Percentiles rank a stretch among this genome's conserved stretches.
Conservation (phyloP, 2,888 invertebrate genomes). For the Ditula angustiorana region DNA sequence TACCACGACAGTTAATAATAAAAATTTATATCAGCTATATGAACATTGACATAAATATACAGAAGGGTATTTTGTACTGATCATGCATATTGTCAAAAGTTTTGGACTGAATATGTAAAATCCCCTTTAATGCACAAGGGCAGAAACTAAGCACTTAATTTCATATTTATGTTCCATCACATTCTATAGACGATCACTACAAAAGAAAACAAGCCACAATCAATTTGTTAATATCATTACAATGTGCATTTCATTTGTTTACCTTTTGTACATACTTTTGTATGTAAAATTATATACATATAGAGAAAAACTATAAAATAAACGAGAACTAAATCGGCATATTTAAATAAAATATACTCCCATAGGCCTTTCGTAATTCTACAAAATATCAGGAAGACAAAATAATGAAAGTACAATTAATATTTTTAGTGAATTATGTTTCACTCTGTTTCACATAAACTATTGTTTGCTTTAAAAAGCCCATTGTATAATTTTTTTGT, state of each 20-base stretch:
- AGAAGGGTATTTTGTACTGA: neutral
- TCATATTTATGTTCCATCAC: constrained; percentile 16
- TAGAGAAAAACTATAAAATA: constrained; percentile 49
- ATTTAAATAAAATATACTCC: constrained; percentile 47
- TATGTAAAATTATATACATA: constrained; percentile 49
- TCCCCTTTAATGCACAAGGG: neutral
- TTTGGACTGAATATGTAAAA: neutral
- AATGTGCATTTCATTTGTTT: constrained; percentile 50
- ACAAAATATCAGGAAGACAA: constrained; percentile 59
- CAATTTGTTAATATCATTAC: constrained; percentile 42
- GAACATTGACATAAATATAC: neutral
- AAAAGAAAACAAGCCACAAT: constrained; percentile 31
- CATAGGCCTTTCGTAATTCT: constrained; percentile 53
- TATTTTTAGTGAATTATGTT: constrained; percentile 13
- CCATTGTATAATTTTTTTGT: too few species aligned
- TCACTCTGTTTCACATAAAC: constrained; percentile 21
- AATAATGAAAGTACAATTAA: constrained; percentile 47
- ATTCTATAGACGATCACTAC: constrained; percentile 29
- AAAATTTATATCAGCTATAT: neutral
- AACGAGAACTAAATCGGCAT: constrained; percentile 56
- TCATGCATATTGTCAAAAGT: neutral
- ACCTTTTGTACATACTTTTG: constrained; percentile 45
- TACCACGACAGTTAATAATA: too few species aligned
- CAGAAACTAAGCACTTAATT: neutral
- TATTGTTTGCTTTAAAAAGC: too few species aligned